Evolutionary conservation across 2,113 vertebrate species (phyloP), one percentile per base, ranked within the genome.

Genomic region (Myocastor coypus): DNA sequence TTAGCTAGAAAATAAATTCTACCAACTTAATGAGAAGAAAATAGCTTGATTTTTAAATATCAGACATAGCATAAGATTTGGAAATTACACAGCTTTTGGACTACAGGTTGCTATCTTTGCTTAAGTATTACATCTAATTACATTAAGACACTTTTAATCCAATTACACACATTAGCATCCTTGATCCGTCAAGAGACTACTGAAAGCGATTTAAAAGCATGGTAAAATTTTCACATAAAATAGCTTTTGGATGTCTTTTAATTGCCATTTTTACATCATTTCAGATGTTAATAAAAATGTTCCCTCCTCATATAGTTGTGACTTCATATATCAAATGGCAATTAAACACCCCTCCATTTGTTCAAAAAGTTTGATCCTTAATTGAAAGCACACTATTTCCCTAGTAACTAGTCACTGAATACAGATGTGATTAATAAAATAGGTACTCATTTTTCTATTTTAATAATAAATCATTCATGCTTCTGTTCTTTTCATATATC

Each of bases 151-250:
- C n/a, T 91, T 96, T 91, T 88, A 71, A 88, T 78, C 46, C 64
- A 88, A 34, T 42, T 84, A 55, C 83, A 89, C 3, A 16, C 52
- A 78, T 91, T 87, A 83, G 13, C 87, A 52, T 93, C 73, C 86
- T 92, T 78, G 81, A 92, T 83, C n/a, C 95, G 71, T 88, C 91
- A 85, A 91, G 32, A 59, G 91, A 91, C 85, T 88, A 80, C 28
- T 85, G 87, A 95, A 87, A 95, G 63, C 78, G 91, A n/a, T 96
- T 93, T 86, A 84, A 69, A 91, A 91, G 71, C 40, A 95, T 73
- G 46, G 37, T 93, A 77, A 88, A 83, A 55, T 1, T 88, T 59
- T 93, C 83, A 42, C 50, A 40, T 85, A 82, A 91, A 93, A 93
- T 93, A 89, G 57, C 66, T 80, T 96, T 84, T 64, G 1, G 16